Evolutionary conservation across 2,888 invertebrate genomes (phyloP).

Genomic region (Caprella mutica): DNA sequence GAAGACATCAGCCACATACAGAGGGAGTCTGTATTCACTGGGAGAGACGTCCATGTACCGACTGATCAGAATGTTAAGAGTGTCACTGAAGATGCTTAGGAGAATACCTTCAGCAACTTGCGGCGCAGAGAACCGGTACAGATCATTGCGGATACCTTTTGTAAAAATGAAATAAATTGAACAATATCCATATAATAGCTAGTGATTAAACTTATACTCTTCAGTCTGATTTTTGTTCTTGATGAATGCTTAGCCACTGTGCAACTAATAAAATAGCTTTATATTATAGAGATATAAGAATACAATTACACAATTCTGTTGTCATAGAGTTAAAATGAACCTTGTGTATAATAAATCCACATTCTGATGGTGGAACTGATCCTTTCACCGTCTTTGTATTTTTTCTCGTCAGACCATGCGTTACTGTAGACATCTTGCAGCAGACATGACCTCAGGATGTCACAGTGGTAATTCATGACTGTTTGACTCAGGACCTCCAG

Average conservation of each 20-base stretch:
- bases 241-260: neutral
- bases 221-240: neutral
- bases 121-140: constrained; percentile 28
- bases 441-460: constrained; percentile 24
- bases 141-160: constrained; percentile 28
- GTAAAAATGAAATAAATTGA: neutral
- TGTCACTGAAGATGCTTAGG: constrained; percentile 27
- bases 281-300: neutral
- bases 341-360: constrained; percentile 32
- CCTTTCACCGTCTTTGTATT: constrained; percentile 16
- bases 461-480: constrained; percentile 27
- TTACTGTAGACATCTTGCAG: constrained; percentile 28
- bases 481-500: constrained; percentile 28
- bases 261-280: neutral
- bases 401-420: constrained; percentile 19
- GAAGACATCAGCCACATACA: constrained; percentile 21
- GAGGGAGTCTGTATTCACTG: constrained; percentile 22
- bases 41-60: constrained; percentile 24
- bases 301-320: neutral
- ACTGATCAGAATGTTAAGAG: constrained; percentile 27
- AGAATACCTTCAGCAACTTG: constrained; percentile 25
- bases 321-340: constrained; percentile 14
- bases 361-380: constrained; percentile 23
- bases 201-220: too few species aligned
- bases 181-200: neutral